Conservation (phyloP, 2,888 invertebrate genomes). For the Ophion costatus region DNA sequence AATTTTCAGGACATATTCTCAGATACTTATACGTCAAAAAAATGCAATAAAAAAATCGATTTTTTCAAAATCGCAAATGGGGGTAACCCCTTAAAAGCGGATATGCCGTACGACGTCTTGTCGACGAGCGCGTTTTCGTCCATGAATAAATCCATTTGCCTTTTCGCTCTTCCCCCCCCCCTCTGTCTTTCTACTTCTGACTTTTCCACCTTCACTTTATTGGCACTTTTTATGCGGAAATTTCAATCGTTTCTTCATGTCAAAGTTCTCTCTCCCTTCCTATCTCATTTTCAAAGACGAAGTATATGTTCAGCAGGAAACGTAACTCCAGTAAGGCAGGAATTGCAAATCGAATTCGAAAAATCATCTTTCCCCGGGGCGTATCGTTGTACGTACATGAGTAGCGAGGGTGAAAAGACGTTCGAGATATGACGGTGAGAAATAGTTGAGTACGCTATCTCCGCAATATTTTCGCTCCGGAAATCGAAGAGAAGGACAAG, state of each 20-base stretch:
- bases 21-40: no score
- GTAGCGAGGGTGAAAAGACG: not conserved
- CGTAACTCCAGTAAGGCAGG: not conserved
- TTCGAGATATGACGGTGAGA: no score
- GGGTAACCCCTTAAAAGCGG: no score
- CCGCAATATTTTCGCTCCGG: no score
- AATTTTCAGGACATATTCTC: no score
- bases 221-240: not conserved
- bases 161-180: no score
- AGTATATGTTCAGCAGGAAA: not conserved
- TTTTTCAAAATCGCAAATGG: no score
- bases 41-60: no score
- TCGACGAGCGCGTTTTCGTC: no score
- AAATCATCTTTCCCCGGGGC: not conserved
- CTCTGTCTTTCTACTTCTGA: not conserved
- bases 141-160: no score
- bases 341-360: conserved; percentile 2
- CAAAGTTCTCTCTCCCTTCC: not conserved
- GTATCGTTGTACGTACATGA: not conserved
- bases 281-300: not conserved
- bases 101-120: not conserved
- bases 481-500: no score
- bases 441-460: no score
- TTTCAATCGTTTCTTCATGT: conserved; percentile 1
- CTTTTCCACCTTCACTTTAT: not conserved